Evolutionary conservation across 2,888 invertebrate species (phyloP).

Genomic region (Crocallis elinguaria): DNA sequence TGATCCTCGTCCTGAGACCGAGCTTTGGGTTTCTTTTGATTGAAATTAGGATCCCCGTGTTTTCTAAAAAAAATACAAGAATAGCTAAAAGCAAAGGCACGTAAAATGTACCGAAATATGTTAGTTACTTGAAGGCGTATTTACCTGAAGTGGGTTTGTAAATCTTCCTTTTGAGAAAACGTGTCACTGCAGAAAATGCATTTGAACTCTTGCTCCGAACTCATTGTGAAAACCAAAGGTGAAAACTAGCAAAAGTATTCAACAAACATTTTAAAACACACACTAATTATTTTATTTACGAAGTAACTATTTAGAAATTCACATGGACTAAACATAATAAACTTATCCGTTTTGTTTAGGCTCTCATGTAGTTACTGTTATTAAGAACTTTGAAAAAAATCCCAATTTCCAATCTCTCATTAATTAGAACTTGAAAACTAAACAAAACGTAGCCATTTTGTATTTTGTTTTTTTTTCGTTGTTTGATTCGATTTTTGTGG

Average conservation of each 20-base stretch:
- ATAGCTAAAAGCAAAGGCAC: neutral
- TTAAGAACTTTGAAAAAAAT: neutral
- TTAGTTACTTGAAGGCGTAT: neutral
- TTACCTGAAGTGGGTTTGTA: slow-evolving; percentile 87
- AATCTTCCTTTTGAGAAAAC: slow-evolving; percentile 83
- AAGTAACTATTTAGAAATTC: neutral
- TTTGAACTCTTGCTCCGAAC: slow-evolving; percentile 64
- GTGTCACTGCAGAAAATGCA: slow-evolving; percentile 85
- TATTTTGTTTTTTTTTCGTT: neutral
- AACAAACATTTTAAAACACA: neutral
- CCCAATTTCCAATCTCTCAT: slow-evolving; percentile 2
- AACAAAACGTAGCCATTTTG: slow-evolving; percentile 41
- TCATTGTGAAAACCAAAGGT: slow-evolving; percentile 48
- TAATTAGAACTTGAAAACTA: slow-evolving; percentile 25
- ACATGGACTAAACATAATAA: neutral
- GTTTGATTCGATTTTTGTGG: neutral
- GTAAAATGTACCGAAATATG: neutral
- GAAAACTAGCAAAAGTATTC: neutral
- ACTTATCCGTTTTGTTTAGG: neutral
- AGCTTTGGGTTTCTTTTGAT: slow-evolving; percentile 63
- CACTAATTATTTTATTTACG: neutral
- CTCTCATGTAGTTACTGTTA: neutral
- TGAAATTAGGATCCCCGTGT: slow-evolving; percentile 86
- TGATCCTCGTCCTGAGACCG: slow-evolving; percentile 51
- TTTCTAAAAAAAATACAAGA: slow-evolving; percentile 65